Base-by-base conservation (phyloP, 2,113 vertebrate genomes). In the Vidua macroura region DNA sequence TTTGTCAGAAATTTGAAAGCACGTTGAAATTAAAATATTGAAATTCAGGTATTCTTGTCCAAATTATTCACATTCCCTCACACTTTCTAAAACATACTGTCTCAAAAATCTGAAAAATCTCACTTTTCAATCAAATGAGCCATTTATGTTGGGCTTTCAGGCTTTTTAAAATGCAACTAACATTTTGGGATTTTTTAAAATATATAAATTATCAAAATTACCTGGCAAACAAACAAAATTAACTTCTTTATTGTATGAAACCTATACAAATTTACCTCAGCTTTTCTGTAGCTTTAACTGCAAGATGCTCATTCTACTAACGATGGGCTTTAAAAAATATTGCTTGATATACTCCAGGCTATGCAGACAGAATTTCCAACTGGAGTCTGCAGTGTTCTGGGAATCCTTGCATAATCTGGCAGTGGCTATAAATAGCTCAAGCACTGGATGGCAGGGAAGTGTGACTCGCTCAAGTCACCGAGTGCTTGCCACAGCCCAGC, bases 401-500 rank as follows among this genome's bases (percentile, higher is more conserved):
- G 95, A 97, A 97, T 92, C 94, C 94, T 97, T 92, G 95, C 92
- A 92, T 81, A 94, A 96, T 95, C 79, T 93, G 73, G 46, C 62
- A 60, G 66, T 69, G 46, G 49, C 92, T 75, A 66, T 93, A 79
- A 95, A 93, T 63, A 92, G 88, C 84, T 19, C 15, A 3, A 17
- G 88, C 81, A 12, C 81, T 62, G 46, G 7, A 5, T 37, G 79
- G 77, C 63, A 77, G 85, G 85, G 58, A 78, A 88, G 88, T 4
- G 11, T 72, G 96, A 51, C 76, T 90, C 17, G 15, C 7, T 81
- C 3, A 14, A 82, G 76, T 30, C 79, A 16, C 76, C 21, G 6
- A 68, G 67, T 0, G 79, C 85, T 90, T 17, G 52, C 95, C 92
- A 51, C 44, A 20, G 64, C 78, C 37, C 85, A 19, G 55, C 87